Evolutionary conservation across 2,888 invertebrate species (phyloP), one percentile per base, ranked within the genome.

Genomic region (Mylabris sibirica): DNA sequence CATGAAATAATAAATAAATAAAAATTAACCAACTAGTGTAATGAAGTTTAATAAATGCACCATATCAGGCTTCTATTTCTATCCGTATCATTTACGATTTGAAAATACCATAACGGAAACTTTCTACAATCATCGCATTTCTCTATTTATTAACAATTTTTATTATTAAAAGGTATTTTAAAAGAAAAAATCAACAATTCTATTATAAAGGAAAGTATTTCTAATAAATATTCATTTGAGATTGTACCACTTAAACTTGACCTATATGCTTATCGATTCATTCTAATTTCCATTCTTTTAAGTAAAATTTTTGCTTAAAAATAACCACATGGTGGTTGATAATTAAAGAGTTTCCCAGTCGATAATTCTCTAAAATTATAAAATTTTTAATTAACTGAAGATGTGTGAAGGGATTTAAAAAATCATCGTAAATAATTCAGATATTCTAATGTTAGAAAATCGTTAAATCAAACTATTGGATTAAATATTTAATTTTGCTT

Each of bases 1-100:
- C 73, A 69, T 76, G 70, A 69, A 72, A 73, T 65, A 0, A 9
- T 20, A 68, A n/a, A n/a, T n/a, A n/a, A n/a, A 67, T 73, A 74
- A 72, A 68, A 67, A 60, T 49, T 65, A 70, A 69, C 64, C 69
- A 72, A 68, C 24, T 8, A 57, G 30, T 2, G 20, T 57, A 57
- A 57, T 57, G 24, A 24, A 14, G 22, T 24, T 30, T 57, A 57
- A 24, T 14, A 57, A 24, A 24, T 57, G 24, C 73, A 73, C 67
- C 67, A 70, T 74, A 71, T 73, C 71, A 63, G 71, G 71, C 68
- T 71, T 71, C 73, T 66, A 49, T 41, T 22, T 53, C 57, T 20
- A 17, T 11, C 4, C 9, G 20, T 30, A 8, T 30, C 49, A 20
- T 71, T 66, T 38, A 44, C 65, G 68, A 12, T 44, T 60, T 70